Conservation (phyloP, 2,113 vertebrate genomes). For the Xiphophorus couchianus region DNA sequence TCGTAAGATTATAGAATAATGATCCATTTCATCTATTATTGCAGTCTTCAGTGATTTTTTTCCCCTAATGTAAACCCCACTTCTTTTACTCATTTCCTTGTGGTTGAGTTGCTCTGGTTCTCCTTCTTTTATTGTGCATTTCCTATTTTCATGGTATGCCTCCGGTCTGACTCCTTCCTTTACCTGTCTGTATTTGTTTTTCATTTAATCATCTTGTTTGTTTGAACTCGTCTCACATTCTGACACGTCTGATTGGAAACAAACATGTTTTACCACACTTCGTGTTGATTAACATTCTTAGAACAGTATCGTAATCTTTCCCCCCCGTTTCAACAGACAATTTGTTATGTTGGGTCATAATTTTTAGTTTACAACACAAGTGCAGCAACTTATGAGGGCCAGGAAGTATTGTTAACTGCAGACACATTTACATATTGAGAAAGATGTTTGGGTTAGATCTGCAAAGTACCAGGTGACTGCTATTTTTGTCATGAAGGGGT, state of each 20-base stretch:
- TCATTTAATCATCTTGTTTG: background rate
- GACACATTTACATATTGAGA: background rate
- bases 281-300: background rate
- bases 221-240: background rate
- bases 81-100: no score
- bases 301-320: background rate
- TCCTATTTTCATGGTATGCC: background rate
- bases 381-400: background rate
- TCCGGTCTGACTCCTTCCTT: background rate
- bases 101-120: no score
- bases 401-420: background rate
- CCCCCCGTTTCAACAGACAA: background rate
- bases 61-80: no score
- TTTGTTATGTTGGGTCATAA: background rate
- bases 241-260: background rate
- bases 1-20: background rate
- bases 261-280: background rate
- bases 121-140: background rate
- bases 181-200: background rate
- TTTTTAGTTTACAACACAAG: background rate
- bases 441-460: background rate
- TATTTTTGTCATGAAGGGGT: background rate
- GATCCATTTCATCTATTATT: no score
- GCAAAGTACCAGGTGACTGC: no score
- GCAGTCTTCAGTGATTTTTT: no score